Conservation (phyloP, 2,113 vertebrate genomes). For the Pelobates fuscus region DNA sequence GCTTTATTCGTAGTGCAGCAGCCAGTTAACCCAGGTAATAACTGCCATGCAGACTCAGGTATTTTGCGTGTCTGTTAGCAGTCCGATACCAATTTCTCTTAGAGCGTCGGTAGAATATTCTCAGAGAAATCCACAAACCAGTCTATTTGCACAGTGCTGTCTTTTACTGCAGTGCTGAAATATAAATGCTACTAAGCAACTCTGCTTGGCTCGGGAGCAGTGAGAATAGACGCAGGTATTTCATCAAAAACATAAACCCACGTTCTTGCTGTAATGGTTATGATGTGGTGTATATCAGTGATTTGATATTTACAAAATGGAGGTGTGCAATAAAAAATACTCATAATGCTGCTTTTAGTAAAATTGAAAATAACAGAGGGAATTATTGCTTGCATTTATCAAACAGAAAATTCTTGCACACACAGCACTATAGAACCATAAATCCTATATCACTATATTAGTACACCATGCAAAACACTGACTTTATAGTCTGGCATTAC, state of each 20-base stretch:
- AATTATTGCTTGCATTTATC: neutral
- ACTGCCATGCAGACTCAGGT: too few relatives aligned
- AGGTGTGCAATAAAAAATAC: conserved; percentile 40
- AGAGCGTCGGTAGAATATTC: too few relatives aligned
- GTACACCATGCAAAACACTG: neutral
- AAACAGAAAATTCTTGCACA: neutral
- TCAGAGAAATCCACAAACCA: too few relatives aligned
- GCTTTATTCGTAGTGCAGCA: too few relatives aligned
- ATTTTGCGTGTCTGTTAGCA: too few relatives aligned
- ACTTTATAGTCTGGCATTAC: neutral
- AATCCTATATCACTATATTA: neutral
- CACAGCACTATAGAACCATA: neutral
- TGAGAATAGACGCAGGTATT: neutral
- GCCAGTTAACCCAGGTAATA: too few relatives aligned
- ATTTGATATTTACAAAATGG: conserved; percentile 1
- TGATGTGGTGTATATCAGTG: neutral
- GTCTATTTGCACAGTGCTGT: too few relatives aligned
- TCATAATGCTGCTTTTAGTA: neutral
- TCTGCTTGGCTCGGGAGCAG: neutral
- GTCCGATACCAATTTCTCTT: too few relatives aligned
- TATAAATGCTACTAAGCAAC: neutral
- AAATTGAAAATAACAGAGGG: neutral
- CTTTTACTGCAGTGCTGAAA: too few relatives aligned
- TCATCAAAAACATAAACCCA: neutral
- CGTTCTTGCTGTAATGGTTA: neutral